Percentiles rank a stretch among this genome's conserved stretches.
These are phyloP conservation scores for Nemopilema nomurai DNA, from an alignment of 30 jellyfish, hydroid and myxozoan species.

Conservation along the genomic window DNA sequence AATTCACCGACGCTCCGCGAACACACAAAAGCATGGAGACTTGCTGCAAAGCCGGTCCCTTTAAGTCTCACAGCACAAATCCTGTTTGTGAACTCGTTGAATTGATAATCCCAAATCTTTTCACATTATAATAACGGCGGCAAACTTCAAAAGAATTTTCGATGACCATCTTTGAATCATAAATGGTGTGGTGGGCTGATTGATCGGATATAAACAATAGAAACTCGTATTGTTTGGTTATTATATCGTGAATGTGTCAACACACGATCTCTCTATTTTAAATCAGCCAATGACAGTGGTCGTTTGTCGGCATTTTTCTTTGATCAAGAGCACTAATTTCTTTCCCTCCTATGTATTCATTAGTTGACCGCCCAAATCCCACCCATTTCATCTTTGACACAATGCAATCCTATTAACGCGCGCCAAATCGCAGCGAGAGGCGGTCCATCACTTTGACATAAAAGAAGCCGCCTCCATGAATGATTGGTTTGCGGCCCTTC, in stretches of 20 bases:
- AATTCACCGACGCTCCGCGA: slow-evolving; percentile 66
- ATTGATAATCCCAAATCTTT: slow-evolving; percentile 84
- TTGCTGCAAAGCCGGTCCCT: slow-evolving; percentile 75
- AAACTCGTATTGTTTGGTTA: slow-evolving; percentile 85
- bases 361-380: slow-evolving; percentile 99
- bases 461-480: slow-evolving; percentile 98
- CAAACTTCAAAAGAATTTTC: slow-evolving; percentile 75
- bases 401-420: slow-evolving; percentile 95
- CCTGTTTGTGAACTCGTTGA: slow-evolving; percentile 76
- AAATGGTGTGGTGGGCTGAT: slow-evolving; percentile 85
- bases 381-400: slow-evolving; percentile 94
- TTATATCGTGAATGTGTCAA: slow-evolving; percentile 88
- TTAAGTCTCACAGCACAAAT: slow-evolving; percentile 70
- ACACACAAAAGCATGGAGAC: slow-evolving; percentile 78
- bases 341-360: slow-evolving; percentile 99
- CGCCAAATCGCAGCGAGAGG: slow-evolving; percentile 99
- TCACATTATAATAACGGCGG: slow-evolving; percentile 89
- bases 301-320: slow-evolving; percentile 91
- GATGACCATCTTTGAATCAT: slow-evolving; percentile 82
- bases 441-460: slow-evolving; percentile 94
- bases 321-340: slow-evolving; percentile 96
- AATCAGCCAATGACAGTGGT: slow-evolving; percentile 73
- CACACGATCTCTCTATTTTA: slow-evolving; percentile 83
- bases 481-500: slow-evolving; percentile 98
- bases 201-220: slow-evolving; percentile 88